Evolutionary conservation across 2,797 vertebrate species (phyloP), one percentile per base, ranked within the genome.

Genomic region (Xerus rutilus): DNA sequence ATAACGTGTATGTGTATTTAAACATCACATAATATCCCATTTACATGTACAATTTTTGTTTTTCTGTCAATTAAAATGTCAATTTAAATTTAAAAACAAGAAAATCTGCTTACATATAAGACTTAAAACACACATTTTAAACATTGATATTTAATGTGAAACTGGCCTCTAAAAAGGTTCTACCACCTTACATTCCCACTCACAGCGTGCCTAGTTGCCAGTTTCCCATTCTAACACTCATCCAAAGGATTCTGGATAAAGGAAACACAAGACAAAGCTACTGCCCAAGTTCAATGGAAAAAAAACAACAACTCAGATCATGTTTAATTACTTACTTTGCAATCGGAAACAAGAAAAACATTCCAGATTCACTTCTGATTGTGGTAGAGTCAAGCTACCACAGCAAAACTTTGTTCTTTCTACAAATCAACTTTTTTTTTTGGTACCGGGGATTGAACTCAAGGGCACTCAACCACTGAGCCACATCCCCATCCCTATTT

Each of bases 31-130:
- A 57, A 17, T 54, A 64, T 1, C 14, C 25, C 6, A 32, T 79
- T 54, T 54, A 67, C 74, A 12, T 73, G 0, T 52, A 70, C 28
- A 64, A 17, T 49, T 64, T 69, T 87, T 87, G 14, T 43, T 82
- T 81, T 79, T 93, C 59, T 65, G 32, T 64, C 47, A 47, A 21
- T 76, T 76, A 84, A 81, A 62, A 64, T 73, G 21, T 91, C 32
- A 49, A 39, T 93, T 72, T 17, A 81, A 43, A 39, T 81, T 57
- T 78, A 47, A 69, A 39, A 39, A 39, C 39, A 73, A 57, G 30
- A 87, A 93, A 95, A 92, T 39, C 52, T 30, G n/a, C 13, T 85
- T 81, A 93, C 20, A 21, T 93, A 72, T 96, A 14, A 86, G 5
- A 23, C 90, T 96, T 85, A 84, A 96, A 95, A 81, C 21, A 15